Base-by-base conservation (phyloP, 1,140 invertebrate genomes). In the Pseudomyrmex gracilis region DNA sequence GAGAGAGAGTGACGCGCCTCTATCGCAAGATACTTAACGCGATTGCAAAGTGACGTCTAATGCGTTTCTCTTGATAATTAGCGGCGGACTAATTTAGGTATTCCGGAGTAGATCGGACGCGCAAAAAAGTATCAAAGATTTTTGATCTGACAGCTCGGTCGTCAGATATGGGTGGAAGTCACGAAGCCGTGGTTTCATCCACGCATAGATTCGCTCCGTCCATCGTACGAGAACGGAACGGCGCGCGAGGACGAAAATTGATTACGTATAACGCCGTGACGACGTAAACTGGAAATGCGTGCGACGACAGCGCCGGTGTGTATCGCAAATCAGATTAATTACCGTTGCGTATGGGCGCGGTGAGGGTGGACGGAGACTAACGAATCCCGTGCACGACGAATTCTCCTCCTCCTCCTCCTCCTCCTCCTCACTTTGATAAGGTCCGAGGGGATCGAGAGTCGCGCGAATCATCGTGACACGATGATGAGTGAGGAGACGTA, bases 311-410 rank as follows among this genome's bases (percentile, higher is more conserved):
- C 55, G 66, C 57, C 47, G 57, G 63, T 17, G 12, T 24, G 34
- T 83, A 47, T 78, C 60, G 61, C 66, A 85, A 86, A 90, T 90
- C 84, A 90, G 73, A 90, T 90, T 89, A 89, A 90, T 90, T 87
- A 90, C 58, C 45, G 64, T 34, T 34, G 34, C 87, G 53, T 84
- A 66, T 34, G 63, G 63, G n/a, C n/a, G 20, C 49, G 57, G 45
- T 12, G 51, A 24, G 34, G 22, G 34, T 34, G 10, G 68, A 20
- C 24, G 49, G n/a, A 53, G 58, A 63, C 77, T 73, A 90, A 90
- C 78, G 87, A 71, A 85, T 82, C 51, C 34, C 49, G 60, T 22
- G 71, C 85, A 90, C 84, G 86, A 87, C 86, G 34, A 34, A 7
- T 34, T 34, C 34, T 34, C 34, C 24, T 4, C 24, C 34, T 34